Conservation (phyloP, 2,797 vertebrate genomes). For the Poeciliopsis paucimaculata region DNA sequence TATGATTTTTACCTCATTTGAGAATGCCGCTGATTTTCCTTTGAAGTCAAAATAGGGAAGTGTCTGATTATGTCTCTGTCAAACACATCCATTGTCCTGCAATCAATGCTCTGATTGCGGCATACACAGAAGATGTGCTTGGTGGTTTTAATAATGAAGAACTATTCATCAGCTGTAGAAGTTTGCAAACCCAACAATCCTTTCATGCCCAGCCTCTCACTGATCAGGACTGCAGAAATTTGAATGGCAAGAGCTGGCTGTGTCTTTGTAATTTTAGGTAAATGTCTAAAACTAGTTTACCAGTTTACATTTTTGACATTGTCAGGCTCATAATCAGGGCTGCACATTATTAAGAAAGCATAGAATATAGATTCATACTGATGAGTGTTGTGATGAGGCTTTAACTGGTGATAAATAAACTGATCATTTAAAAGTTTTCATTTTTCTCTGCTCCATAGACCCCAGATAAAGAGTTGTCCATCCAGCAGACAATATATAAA, state of each 20-base stretch:
- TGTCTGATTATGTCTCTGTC: constrained; percentile 79
- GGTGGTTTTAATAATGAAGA: constrained; percentile 59
- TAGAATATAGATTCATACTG: background rate
- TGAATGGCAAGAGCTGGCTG: constrained; percentile 16
- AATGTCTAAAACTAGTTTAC: background rate
- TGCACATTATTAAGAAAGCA: background rate
- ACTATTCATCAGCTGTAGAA: constrained; percentile 58
- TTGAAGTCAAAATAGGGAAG: constrained; percentile 76
- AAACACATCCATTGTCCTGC: constrained; percentile 76
- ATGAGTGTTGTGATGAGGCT: background rate
- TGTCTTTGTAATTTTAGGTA: background rate
- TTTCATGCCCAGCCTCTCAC: constrained; percentile 3
- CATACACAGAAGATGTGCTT: constrained; percentile 48
- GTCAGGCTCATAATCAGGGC: background rate
- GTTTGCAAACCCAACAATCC: constrained; percentile 55
- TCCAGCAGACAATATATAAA: background rate
- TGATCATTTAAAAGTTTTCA: background rate
- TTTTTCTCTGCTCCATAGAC: background rate
- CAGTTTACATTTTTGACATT: constrained; percentile 4
- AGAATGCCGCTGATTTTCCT: constrained; percentile 71
- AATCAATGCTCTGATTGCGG: constrained; percentile 80
- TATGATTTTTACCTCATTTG: constrained; percentile 55
- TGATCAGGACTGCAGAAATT: constrained; percentile 33
- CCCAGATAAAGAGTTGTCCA: background rate
- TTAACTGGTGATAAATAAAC: background rate